Evolutionary conservation across 2,113 vertebrate genomes (phyloP), one percentile per base, ranked within the genome.

Genomic region (Crotalus horridus): DNA sequence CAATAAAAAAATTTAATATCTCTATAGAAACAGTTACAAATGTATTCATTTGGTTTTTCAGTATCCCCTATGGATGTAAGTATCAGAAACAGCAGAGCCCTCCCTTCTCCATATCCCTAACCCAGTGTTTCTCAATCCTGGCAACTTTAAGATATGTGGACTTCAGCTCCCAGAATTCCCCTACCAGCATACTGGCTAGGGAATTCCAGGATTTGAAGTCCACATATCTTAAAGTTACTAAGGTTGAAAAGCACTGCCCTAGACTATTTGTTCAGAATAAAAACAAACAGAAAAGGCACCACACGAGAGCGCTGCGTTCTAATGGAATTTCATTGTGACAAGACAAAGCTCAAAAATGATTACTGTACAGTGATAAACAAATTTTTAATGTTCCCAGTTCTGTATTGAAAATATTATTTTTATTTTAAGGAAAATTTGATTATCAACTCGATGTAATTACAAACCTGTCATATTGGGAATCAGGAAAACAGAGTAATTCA

Each of bases 21-120:
- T 97, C 95, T 97, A 92, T 98, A 98, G 96, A 98, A 98, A 98
- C 96, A 98, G 96, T 97, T 97, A 98, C 97, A 98, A 97, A 97
- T 51, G 88, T 94, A 92, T 96, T 97, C 96, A 97, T 98, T 97
- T 98, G 97, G 96, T 97, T 98, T 81, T 96, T 92, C 96, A 95
- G 94, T 97, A 95, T 93, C 94, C 94, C 91, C 87, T 87, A 85
- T 74, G 9, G 91, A 94, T 89, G 92, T 94, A 46, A 95, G 94
- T 92, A 97, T 95, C 96, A 95, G 96, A 89, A 94, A 92, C 85
- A 96, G 93, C 95, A 92, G 58, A 61, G 90, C 89, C 94, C 95
- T 24, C 85, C 96, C 94, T 23, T 0, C 92, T 91, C 89, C 69
- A 33, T 24, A n/a, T 26, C 95, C 93, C 93, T 69, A 69, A 69